Base-by-base conservation (phyloP, 2,113 vertebrate species). In the Equus quagga region DNA sequence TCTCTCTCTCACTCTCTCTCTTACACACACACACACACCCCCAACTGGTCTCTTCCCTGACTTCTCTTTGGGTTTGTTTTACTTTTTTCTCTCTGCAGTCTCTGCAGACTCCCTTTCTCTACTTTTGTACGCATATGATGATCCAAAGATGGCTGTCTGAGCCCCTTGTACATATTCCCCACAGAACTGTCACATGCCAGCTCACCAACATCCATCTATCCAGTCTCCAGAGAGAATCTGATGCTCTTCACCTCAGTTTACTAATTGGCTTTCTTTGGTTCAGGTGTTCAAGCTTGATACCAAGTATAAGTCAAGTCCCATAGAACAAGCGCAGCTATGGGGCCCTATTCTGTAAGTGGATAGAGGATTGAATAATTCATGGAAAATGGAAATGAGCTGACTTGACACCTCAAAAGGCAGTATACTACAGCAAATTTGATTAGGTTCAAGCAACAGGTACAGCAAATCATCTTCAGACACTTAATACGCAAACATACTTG, bases 401-500 rank as follows among this genome's bases (percentile, higher is more conserved):
- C 54, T 14, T 72, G 23, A 73, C n/a, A 81, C 69, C 64, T 88
- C 62, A 79, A 81, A 89, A 92, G n/a, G 6, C 64, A 91, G 14
- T 46, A 36, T 62, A 87, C 41, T 19, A 73, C 12, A 79, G 65
- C 33, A 46, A 94, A 86, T 3, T 81, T 81, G 49, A 81, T 72
- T 58, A 82, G 17, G 12, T 69, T 89, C 41, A 93, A 92, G 62
- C 36, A 82, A 72, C 36, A n/a, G 21, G 36, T 76, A 60, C 31
- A 64, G 70, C 31, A 81, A 89, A 78, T 58, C 51, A 87, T 80
- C 5, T 93, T 36, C 46, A 86, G 81, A 60, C 49, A 75, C 65
- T 88, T 94, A 76, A 94, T 67, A 81, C 33, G 58, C 49, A 94
- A 89, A 89, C 44, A n/a, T 87, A 89, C 79, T 56, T 51, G 13